These are phyloP conservation scores for Noctua pronuba DNA, from an alignment of 2,888 invertebrate species.

Conservation along the genomic window DNA sequence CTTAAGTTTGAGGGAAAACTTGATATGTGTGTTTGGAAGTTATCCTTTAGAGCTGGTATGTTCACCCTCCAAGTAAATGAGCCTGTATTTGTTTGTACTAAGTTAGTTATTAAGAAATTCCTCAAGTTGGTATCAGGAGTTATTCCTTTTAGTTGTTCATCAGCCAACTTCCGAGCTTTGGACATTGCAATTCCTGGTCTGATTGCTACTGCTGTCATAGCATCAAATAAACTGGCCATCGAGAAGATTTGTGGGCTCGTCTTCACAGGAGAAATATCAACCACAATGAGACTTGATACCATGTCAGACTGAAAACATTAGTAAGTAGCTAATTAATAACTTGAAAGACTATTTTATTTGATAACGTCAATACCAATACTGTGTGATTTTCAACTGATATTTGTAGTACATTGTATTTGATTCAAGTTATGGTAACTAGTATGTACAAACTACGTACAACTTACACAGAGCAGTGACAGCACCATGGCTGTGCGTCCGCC, in stretches of 20 bases:
- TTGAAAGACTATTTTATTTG: background rate
- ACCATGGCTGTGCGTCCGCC: constrained; percentile 98
- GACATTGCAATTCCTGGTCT: constrained; percentile 92
- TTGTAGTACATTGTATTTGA: background rate
- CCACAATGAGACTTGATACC: constrained; percentile 92
- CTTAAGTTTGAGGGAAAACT: constrained; percentile 91
- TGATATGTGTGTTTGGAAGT: constrained; percentile 92
- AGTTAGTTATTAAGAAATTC: constrained; percentile 96
- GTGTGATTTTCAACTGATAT: background rate
- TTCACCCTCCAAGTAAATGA: constrained; percentile 95
- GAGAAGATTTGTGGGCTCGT: constrained; percentile 91
- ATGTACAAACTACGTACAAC: constrained; percentile 79
- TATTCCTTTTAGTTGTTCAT: constrained; percentile 91
- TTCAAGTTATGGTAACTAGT: constrained; percentile 17
- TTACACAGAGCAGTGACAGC: constrained; percentile 92
- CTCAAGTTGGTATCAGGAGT: constrained; percentile 91
- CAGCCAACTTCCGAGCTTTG: constrained; percentile 92
- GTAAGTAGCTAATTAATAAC: background rate
- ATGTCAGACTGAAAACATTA: constrained; percentile 88
- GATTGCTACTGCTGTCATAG: constrained; percentile 91
- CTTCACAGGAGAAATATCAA: constrained; percentile 93
- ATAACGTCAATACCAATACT: background rate
- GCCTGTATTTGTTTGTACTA: constrained; percentile 92
- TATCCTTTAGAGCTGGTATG: constrained; percentile 92
- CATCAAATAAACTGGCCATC: constrained; percentile 92